These are phyloP conservation scores for Elanoides forficatus DNA, from an alignment of 2,113 vertebrate genomes.

Conservation along the genomic window DNA sequence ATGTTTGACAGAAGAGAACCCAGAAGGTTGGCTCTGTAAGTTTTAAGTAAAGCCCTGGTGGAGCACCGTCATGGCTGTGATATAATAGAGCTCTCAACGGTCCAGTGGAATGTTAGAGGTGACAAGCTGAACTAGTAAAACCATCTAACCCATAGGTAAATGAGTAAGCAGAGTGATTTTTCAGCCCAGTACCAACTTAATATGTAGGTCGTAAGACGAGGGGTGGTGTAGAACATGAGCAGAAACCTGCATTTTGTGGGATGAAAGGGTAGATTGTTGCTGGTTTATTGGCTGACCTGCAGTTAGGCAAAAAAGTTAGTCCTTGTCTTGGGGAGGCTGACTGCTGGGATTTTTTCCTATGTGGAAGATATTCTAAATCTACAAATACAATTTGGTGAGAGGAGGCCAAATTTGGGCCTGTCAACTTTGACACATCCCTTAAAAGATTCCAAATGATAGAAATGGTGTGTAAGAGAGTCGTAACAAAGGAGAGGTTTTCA, in stretches of 20 bases:
- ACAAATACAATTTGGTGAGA: constrained; percentile 70
- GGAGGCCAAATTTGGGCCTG: constrained; percentile 75
- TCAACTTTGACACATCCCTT: constrained; percentile 70
- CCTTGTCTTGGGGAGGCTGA: constrained; percentile 15
- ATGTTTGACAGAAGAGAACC: not conserved
- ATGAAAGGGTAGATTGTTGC: not conserved
- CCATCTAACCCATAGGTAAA: not conserved
- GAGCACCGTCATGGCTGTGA: not conserved
- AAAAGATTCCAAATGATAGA: constrained; percentile 70
- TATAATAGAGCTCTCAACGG: not conserved
- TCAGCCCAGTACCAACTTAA: not conserved
- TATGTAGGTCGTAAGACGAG: not conserved
- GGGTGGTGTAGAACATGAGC: not conserved
- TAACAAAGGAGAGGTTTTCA: constrained; percentile 73
- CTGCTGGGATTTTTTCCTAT: constrained; percentile 37
- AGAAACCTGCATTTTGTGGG: not conserved
- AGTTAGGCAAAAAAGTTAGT: not conserved
- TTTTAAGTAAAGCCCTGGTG: not conserved
- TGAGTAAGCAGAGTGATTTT: not conserved
- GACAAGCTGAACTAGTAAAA: not conserved
- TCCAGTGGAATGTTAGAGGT: not conserved
- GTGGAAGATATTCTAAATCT: constrained; percentile 58
- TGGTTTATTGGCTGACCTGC: not conserved
- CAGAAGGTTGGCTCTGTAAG: not conserved
- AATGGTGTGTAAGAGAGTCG: constrained; percentile 68